These are phyloP conservation scores for Lordiphosa collinella DNA, from an alignment of 1,140 invertebrate genomes.

Conservation along the genomic window DNA sequence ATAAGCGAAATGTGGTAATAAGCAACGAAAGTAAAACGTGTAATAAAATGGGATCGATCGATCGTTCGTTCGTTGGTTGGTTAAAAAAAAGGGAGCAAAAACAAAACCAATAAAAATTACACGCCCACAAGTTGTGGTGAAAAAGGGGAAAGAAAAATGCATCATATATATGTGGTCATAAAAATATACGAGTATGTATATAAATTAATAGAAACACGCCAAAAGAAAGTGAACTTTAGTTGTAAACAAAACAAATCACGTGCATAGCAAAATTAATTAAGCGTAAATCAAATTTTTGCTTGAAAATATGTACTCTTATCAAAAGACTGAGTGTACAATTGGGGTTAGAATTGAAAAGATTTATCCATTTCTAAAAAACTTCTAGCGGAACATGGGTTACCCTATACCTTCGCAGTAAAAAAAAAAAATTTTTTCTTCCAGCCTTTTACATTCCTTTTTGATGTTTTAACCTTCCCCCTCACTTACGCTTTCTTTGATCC, in stretches of 20 bases:
- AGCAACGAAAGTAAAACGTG: constrained; percentile 34
- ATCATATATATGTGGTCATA: constrained; percentile 31
- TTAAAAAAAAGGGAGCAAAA: constrained; percentile 13
- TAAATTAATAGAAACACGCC: constrained; percentile 23
- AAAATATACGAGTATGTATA: constrained; percentile 26
- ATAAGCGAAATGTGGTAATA: constrained; percentile 18
- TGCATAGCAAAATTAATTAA: constrained; percentile 22
- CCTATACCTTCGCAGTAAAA: no score
- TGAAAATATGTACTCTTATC: no score
- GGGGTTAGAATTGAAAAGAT: no score
- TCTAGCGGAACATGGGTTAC: no score
- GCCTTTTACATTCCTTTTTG: no score
- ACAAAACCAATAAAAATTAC: constrained; percentile 26
- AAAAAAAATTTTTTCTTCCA: no score
- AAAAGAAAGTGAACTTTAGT: constrained; percentile 59
- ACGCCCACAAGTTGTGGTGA: constrained; percentile 20
- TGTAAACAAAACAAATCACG: constrained; percentile 53
- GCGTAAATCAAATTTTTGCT: no score
- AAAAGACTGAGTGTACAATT: no score
- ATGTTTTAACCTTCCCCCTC: no score
- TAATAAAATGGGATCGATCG: constrained; percentile 53
- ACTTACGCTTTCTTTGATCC: no score
- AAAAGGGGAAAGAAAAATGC: constrained; percentile 14
- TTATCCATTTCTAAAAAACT: no score
- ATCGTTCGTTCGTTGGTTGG: constrained; percentile 15